Percentiles rank a stretch among this genome's conserved stretches.
Evolutionary conservation across 2,888 invertebrate species (phyloP).

Genomic region (Pterostichus niger): DNA sequence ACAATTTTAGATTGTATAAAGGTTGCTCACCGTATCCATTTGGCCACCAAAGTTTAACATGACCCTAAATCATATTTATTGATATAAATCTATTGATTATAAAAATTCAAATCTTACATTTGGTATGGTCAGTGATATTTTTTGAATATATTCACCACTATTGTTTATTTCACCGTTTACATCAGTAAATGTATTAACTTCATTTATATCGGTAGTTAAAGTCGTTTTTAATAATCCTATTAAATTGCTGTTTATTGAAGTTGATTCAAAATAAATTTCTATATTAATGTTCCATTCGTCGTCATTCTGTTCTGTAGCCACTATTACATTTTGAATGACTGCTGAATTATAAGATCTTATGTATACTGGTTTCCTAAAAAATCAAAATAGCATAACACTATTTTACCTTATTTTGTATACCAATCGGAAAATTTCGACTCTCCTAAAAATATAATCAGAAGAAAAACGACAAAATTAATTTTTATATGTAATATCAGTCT

Average conservation of each 20-base stretch:
- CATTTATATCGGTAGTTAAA: constrained; percentile 53
- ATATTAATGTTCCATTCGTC: constrained; percentile 54
- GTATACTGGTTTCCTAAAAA: constrained; percentile 83
- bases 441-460: no score
- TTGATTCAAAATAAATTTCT: constrained; percentile 47
- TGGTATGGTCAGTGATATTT: constrained; percentile 67
- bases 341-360: constrained; percentile 84
- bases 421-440: no score
- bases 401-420: no score
- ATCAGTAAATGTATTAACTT: constrained; percentile 21
- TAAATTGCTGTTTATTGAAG: not conserved
- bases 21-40: constrained; percentile 92
- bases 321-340: constrained; percentile 82
- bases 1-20: constrained; percentile 85
- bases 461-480: no score
- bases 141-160: constrained; percentile 73
- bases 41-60: constrained; percentile 93
- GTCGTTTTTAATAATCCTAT: constrained; percentile 30
- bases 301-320: constrained; percentile 68
- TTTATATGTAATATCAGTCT: no score
- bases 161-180: constrained; percentile 70
- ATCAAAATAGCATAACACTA: no score
- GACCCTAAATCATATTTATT: constrained; percentile 73
- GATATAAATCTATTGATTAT: not conserved
- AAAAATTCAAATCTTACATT: constrained; percentile 69